Evolutionary conservation across 2,888 invertebrate genomes (phyloP).

Genomic region (Abscondita cerata): DNA sequence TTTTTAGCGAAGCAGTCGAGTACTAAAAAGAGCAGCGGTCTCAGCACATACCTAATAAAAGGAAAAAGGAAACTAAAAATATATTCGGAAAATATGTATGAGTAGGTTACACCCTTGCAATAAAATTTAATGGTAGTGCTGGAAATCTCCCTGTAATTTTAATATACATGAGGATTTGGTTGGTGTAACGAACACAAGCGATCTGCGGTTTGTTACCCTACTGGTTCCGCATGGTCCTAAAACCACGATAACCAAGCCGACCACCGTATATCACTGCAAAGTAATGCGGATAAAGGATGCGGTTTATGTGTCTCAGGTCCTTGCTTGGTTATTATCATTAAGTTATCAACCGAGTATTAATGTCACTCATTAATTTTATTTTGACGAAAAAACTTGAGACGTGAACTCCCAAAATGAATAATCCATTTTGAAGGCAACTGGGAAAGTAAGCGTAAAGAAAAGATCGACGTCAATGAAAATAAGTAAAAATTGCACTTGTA

Average conservation of each 20-base stretch:
- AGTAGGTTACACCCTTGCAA: conserved; percentile 25
- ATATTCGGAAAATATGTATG: conserved; percentile 26
- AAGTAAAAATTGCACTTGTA: conserved; percentile 16
- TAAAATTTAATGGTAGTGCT: conserved; percentile 32
- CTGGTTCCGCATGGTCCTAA: conserved; percentile 33
- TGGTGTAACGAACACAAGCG: conserved; percentile 35
- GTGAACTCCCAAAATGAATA: too few species aligned
- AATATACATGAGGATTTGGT: conserved; percentile 36
- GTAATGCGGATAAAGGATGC: conserved; percentile 33
- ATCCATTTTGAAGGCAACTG: neutral
- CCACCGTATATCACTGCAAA: conserved; percentile 36
- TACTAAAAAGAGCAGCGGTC: too few species aligned
- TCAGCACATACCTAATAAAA: too few species aligned
- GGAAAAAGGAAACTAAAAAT: conserved; percentile 11
- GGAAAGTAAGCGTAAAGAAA: neutral
- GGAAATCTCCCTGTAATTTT: conserved; percentile 32
- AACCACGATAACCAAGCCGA: conserved; percentile 36
- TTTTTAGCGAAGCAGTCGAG: neutral
- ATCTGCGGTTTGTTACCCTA: conserved; percentile 35
- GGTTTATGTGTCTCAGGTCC: conserved; percentile 27
- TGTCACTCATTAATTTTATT: conserved; percentile 18
- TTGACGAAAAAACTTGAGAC: neutral
- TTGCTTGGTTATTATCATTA: conserved; percentile 26
- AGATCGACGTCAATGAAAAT: conserved; percentile 9
- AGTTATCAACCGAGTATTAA: conserved; percentile 21